Conservation (phyloP, 2,888 invertebrate genomes). For the Hirtodrosophila trivittata region DNA sequence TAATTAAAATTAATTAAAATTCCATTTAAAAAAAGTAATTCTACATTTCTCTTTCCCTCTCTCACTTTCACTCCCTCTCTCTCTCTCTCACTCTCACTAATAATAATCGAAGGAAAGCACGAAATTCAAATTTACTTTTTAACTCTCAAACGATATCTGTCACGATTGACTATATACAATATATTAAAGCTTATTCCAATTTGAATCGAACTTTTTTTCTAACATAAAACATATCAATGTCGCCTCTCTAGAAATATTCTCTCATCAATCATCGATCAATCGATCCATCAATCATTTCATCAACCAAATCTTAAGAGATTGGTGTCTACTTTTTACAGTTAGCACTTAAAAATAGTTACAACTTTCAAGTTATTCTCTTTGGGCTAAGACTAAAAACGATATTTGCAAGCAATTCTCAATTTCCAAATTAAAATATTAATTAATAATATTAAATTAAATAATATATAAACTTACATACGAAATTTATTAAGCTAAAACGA, state of each 20-base stretch:
- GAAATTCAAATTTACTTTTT: too few species aligned
- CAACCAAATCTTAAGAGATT: slow-evolving; percentile 5
- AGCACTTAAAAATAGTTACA: too few species aligned
- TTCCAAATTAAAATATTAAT: slow-evolving; percentile 30
- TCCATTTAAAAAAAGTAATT: slow-evolving; percentile 6
- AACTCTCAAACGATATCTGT: too few species aligned
- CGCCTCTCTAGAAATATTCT: slow-evolving; percentile 28
- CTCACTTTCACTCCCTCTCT: neutral
- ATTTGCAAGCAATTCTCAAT: slow-evolving; percentile 43
- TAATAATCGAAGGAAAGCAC: too few species aligned
- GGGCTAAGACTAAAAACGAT: slow-evolving; percentile 43
- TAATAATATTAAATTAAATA: slow-evolving; percentile 19
- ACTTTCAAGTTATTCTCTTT: slow-evolving; percentile 21
- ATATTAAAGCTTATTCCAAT: too few species aligned
- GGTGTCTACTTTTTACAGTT: too few species aligned
- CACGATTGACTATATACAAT: too few species aligned
- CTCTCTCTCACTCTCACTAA: too few species aligned
- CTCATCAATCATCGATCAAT: neutral
- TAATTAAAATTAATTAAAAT: slow-evolving; percentile 11
- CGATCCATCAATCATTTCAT: slow-evolving; percentile 4
- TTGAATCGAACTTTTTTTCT: too few species aligned
- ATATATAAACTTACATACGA: slow-evolving; percentile 21
- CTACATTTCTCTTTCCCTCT: neutral
- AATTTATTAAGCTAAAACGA: slow-evolving; percentile 42
- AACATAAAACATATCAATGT: too few species aligned